Conservation (phyloP, 2,113 vertebrate genomes). For the Phylloscopus whistleri region DNA sequence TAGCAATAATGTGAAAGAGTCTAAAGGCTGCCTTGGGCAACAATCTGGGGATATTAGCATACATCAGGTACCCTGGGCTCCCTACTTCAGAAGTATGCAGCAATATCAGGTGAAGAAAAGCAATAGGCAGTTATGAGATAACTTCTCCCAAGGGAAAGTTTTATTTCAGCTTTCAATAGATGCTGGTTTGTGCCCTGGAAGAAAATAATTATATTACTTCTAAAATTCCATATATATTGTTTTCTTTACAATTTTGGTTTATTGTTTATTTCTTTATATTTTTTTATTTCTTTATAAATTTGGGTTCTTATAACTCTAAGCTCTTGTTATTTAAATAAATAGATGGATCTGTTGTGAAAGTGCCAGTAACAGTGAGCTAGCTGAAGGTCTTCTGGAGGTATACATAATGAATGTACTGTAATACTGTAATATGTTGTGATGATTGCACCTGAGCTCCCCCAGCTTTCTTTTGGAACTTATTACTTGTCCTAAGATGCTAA, state of each 20-base stretch:
- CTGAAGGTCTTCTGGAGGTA: not conserved
- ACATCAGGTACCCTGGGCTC: not conserved
- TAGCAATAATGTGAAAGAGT: not conserved
- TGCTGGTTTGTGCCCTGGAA: not conserved
- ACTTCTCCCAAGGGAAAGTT: not conserved
- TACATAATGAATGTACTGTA: not conserved
- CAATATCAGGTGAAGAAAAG: conserved; percentile 25
- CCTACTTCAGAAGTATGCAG: not conserved
- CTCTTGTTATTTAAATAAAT: not conserved
- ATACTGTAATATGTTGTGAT: not conserved
- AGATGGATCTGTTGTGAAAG: not conserved
- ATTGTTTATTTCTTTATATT: not conserved
- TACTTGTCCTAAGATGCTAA: not conserved
- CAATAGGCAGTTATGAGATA: conserved; percentile 44
- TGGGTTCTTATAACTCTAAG: not conserved
- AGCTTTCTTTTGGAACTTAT: not conserved
- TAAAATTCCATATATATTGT: not conserved
- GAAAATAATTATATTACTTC: not conserved
- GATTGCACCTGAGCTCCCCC: not conserved
- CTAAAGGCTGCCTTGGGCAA: not conserved
- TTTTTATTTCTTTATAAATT: not conserved
- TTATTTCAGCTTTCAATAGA: not conserved
- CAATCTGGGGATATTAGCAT: conserved; percentile 8
- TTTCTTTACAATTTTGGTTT: not conserved
- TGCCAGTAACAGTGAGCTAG: fast-evolving